Evolutionary conservation across 1,140 invertebrate species (phyloP).

Genomic region (Drosophila insularis): DNA sequence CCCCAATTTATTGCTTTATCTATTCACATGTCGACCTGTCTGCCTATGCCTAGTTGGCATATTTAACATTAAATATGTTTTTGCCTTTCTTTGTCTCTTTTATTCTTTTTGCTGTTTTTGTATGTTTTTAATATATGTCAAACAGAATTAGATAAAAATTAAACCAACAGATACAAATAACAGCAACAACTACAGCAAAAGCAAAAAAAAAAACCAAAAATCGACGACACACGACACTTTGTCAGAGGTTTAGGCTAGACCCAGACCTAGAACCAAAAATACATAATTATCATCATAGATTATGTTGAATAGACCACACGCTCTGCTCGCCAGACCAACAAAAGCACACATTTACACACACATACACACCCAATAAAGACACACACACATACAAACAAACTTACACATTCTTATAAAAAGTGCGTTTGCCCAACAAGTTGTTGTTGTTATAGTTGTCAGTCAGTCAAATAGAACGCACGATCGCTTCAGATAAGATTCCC

Average conservation of each 20-base stretch:
- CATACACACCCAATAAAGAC: slow-evolving; percentile 20
- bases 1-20: slow-evolving; percentile 59
- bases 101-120: background rate
- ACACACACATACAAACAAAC: too few relatives aligned
- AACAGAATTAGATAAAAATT: slow-evolving; percentile 67
- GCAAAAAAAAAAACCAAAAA: slow-evolving; percentile 10
- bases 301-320: slow-evolving; percentile 51
- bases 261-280: slow-evolving; percentile 46
- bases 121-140: slow-evolving; percentile 65
- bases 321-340: slow-evolving; percentile 42
- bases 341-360: slow-evolving; percentile 20
- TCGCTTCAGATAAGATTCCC: slow-evolving; percentile 69
- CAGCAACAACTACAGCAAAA: background rate
- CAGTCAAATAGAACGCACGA: slow-evolving; percentile 66
- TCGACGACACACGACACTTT: slow-evolving; percentile 19
- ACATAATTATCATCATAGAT: slow-evolving; percentile 58
- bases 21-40: slow-evolving; percentile 31
- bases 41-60: slow-evolving; percentile 27
- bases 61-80: slow-evolving; percentile 36
- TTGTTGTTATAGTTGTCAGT: slow-evolving; percentile 32
- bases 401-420: slow-evolving; percentile 39
- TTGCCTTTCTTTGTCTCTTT: background rate
- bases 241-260: slow-evolving; percentile 17
- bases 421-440: slow-evolving; percentile 43
- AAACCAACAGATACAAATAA: slow-evolving; percentile 45